A percentile compares a stretch with the other conserved stretches of the same genome.
phyloP scores from a whole-genome alignment of 2,113 vertebrate genomes.

The Dipodomys merriami region DNA sequence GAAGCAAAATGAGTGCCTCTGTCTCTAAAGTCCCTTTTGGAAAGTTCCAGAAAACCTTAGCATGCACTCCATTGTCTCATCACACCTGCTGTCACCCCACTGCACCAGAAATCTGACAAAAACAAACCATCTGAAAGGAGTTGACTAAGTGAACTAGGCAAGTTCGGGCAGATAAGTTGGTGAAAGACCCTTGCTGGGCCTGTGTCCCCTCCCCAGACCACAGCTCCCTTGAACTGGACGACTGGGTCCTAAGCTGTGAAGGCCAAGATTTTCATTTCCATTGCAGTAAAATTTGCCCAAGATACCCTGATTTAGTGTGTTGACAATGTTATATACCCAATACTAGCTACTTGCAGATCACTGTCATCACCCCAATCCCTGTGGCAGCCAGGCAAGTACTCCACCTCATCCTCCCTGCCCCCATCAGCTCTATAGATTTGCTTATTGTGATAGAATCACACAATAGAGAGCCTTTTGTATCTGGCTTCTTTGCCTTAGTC shows the following conservation, averaged over 20 bases:
- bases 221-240: background rate
- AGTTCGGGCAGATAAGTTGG: conserved; percentile 24
- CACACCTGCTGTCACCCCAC: background rate
- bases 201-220: background rate
- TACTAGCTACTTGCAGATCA: background rate
- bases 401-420: background rate
- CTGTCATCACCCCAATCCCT: background rate
- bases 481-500: conserved; percentile 11
- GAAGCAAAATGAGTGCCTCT: background rate
- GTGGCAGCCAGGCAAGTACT: background rate
- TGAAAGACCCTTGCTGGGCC: background rate
- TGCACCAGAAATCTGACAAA: conserved; percentile 35
- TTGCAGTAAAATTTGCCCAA: conserved; percentile 5
- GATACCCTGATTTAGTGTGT: background rate
- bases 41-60: background rate
- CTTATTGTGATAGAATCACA: background rate
- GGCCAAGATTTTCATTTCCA: background rate
- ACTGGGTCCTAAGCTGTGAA: background rate
- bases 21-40: background rate
- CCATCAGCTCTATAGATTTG: background rate
- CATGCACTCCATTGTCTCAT: background rate
- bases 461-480: background rate
- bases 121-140: background rate
- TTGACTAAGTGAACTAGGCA: background rate
- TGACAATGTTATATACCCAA: background rate